Base-by-base conservation (phyloP, 2,888 invertebrate genomes). In the Apodemia zela region DNA sequence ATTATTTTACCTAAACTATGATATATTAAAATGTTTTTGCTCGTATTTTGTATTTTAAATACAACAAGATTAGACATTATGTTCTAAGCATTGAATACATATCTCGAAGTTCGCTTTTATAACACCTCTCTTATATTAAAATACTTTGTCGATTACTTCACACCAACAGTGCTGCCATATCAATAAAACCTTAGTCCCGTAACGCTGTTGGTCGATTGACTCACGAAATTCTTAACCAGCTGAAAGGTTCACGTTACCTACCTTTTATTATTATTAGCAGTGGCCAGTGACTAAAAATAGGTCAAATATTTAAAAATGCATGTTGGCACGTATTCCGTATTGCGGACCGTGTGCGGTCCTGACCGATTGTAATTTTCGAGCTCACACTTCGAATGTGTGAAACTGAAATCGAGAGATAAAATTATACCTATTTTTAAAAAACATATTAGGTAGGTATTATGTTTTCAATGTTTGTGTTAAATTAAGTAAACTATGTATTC, bases 261-360 rank as follows among this genome's bases (percentile, higher is more conserved):
- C 87, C 85, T 88, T 88, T 89, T 79, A 89, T 88, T 91, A 91
- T 90, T 89, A n/a, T n/a, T n/a, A n/a, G n/a, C n/a, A n/a, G n/a
- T n/a, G n/a, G n/a, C n/a, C 84, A 72, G 74, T 74, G 78, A 77
- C 88, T 89, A 91, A 85, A 90, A 89, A 90, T 91, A 91, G 87
- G 84, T 82, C 83, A 87, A 84, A 90, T 84, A 87, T 89, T 87
- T 87, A 87, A 88, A 88, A 88, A 85, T 84, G 81, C 78, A 74
- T 75, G 82, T 82, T 87, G 87, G 86, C 87, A 83, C 85, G 82
- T 74, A 79, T 82, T 38, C 38, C 38, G 54, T 25, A 54, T 54
- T 54, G 54, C 54, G 54, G 54, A 13, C 54, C 15, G 38, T 38
- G 38, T 81, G 79, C 81, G 70, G 76, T 78, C 75, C 80, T 74